These are phyloP conservation scores for Excalfactoria chinensis DNA, from an alignment of 2,113 vertebrate genomes.

Conservation along the genomic window DNA sequence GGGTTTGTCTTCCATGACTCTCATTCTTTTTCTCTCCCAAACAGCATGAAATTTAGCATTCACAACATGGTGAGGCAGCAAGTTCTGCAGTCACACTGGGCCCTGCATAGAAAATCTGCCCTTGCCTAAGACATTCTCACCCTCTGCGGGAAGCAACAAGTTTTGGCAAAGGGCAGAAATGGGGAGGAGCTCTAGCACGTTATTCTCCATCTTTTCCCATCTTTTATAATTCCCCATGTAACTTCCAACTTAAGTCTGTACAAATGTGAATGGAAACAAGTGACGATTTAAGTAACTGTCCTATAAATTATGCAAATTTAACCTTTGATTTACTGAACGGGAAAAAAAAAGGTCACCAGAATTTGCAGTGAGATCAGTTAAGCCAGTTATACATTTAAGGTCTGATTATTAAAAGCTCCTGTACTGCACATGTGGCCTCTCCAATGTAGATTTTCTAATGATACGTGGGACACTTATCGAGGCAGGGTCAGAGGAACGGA, in stretches of 20 bases:
- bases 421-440: accelerated
- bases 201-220: accelerated
- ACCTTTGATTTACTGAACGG: constrained; percentile 31
- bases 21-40: neutral
- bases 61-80: neutral
- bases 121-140: neutral
- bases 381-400: neutral
- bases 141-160: neutral
- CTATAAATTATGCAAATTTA: constrained; percentile 34
- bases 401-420: neutral
- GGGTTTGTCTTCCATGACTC: neutral
- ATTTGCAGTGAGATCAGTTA: neutral
- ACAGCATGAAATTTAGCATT: neutral
- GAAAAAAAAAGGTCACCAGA: constrained; percentile 3
- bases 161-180: accelerated
- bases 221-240: neutral
- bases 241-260: neutral
- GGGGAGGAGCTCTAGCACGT: neutral
- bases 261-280: constrained; percentile 5
- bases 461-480: accelerated
- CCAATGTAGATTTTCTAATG: accelerated
- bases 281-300: neutral
- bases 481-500: neutral
- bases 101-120: neutral
- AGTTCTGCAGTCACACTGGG: accelerated